These are phyloP conservation scores for Philonicus albiceps DNA, from an alignment of 2,888 invertebrate species.

Conservation along the genomic window DNA sequence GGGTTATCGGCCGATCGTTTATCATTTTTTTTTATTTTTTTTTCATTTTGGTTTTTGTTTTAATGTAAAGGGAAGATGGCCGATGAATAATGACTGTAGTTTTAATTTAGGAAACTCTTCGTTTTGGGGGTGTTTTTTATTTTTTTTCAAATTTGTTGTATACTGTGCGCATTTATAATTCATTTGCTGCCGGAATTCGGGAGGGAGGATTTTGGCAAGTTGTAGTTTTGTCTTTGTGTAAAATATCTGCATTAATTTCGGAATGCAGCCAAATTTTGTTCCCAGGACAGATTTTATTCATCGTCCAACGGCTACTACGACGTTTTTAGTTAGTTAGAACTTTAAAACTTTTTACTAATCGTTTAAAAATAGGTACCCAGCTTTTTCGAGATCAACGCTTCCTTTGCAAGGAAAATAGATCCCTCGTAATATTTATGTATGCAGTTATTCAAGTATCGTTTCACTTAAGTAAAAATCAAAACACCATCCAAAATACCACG, in stretches of 20 bases:
- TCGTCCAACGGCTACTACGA: no score
- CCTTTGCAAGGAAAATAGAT: no score
- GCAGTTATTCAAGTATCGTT: no score
- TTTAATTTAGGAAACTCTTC: background rate
- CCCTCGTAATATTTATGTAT: no score
- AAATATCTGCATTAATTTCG: background rate
- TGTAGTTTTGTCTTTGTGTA: background rate
- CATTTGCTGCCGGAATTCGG: background rate
- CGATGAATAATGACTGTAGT: background rate
- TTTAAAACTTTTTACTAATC: no score
- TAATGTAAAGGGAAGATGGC: background rate
- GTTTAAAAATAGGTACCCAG: no score
- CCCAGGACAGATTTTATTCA: background rate
- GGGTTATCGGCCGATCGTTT: background rate
- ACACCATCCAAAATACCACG: no score
- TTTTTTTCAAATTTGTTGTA: background rate
- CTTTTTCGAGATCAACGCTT: no score
- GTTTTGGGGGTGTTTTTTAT: background rate
- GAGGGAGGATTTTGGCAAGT: background rate
- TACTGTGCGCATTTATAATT: background rate
- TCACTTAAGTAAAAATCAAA: no score
- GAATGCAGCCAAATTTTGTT: background rate
- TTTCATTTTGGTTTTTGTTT: background rate
- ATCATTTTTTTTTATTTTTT: background rate
- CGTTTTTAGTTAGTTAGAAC: no score